These are phyloP conservation scores for Plecotus auritus DNA, from an alignment of 2,113 vertebrate species.

Conservation along the genomic window DNA sequence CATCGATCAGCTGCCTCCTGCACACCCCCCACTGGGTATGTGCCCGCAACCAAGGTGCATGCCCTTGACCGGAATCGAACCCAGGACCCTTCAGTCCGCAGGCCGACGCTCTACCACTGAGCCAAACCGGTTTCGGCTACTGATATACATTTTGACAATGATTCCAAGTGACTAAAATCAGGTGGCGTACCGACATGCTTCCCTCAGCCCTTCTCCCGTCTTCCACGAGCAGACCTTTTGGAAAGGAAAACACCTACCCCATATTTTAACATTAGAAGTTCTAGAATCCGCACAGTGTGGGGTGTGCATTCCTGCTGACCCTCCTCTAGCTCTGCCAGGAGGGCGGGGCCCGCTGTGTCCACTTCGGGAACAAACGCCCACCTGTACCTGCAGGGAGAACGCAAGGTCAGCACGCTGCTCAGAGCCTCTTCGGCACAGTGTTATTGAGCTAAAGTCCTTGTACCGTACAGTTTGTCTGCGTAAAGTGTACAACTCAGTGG, in stretches of 20 bases:
- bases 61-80: too few species aligned
- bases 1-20: too few species aligned
- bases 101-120: too few species aligned
- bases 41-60: too few species aligned
- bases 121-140: too few species aligned
- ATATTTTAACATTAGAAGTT: conserved; percentile 86
- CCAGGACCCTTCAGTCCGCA: too few species aligned
- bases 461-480: not conserved
- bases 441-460: not conserved
- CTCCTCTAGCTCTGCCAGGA: conserved; percentile 84
- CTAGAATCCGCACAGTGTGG: conserved; percentile 87
- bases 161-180: not conserved
- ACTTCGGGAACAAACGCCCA: conserved; percentile 99
- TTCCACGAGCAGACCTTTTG: not conserved
- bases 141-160: not conserved
- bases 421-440: not conserved
- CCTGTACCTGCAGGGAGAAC: conserved; percentile 86
- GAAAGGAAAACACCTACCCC: conserved; percentile 81
- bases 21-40: too few species aligned
- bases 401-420: not conserved
- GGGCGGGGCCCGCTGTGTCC: conserved; percentile 84
- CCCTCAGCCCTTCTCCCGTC: not conserved
- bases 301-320: conserved; percentile 90
- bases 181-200: not conserved
- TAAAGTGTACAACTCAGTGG: not conserved